Conservation (phyloP, 2,113 vertebrate genomes). For the Seriola dumerili region DNA sequence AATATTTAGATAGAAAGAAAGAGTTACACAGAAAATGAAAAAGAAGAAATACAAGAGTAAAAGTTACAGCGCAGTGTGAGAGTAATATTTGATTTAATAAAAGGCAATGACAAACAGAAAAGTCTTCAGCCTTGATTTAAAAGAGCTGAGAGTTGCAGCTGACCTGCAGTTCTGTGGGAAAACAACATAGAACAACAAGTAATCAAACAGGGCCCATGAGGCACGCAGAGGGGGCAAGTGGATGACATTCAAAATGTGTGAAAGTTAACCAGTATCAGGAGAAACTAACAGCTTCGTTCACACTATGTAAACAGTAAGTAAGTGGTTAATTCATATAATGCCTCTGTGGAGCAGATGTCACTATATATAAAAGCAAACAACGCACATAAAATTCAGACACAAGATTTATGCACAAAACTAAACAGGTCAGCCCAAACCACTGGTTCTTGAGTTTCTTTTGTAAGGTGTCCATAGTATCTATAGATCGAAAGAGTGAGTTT, state of each 20-base stretch:
- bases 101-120: too few relatives aligned
- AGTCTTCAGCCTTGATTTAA: too few relatives aligned
- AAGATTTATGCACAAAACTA: not conserved
- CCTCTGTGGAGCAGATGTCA: slow-evolving; percentile 8
- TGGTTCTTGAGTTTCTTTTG: not conserved
- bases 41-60: too few relatives aligned
- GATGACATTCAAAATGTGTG: not conserved
- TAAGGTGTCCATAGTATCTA: not conserved
- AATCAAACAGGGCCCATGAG: slow-evolving; percentile 19
- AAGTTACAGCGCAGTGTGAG: too few relatives aligned
- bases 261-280: not conserved
- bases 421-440: not conserved
- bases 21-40: too few relatives aligned
- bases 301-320: not conserved
- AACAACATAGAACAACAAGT: slow-evolving; percentile 37
- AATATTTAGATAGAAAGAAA: too few relatives aligned
- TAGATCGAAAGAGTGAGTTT: not conserved
- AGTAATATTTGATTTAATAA: too few relatives aligned
- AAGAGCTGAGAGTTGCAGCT: too few relatives aligned
- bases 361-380: slow-evolving; percentile 22
- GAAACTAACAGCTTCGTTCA: not conserved
- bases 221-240: not conserved
- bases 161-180: too few relatives aligned
- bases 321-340: not conserved
- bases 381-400: not conserved